Base-by-base conservation (phyloP, 2,888 invertebrate genomes). In the Liopterus haemorrhoidalis region DNA sequence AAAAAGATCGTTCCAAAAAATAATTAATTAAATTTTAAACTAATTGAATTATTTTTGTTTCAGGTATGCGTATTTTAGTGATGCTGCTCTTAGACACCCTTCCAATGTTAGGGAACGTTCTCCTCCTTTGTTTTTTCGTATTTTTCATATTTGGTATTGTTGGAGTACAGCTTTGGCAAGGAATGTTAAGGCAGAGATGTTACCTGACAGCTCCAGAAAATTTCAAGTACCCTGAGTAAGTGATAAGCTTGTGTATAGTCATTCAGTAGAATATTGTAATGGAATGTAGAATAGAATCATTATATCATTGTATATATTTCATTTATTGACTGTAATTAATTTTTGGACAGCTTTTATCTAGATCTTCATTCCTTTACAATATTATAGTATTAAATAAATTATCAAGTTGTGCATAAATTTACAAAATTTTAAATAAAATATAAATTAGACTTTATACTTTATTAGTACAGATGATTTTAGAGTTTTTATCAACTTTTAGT, bases 71-170 rank as follows among this genome's bases (percentile, higher is more conserved):
- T 56, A 97, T 97, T 60, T 75, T 96, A 65, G 99, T 99, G 58
- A 99, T 97, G 93, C 75, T 99, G 48, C 78, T 99, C 38, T 76
- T 99, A 63, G 99, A 99, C 71, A 99, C 99, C 4, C 76, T 99
- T 55, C 99, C 99, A 9, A 99, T 99, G 99, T 74, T 99, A 62
- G 97, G 99, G 54, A 99, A 99, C 71, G 99, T 99, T 39, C 75
- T 99, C 55, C 77, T 99, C 55, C 76, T 99, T 53, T 99, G 99
- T 72, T 99, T 99, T 79, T 99, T 99, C 76, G 99, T 99, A 49
- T 99, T 99, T 81, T 99, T 99, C 78, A 99, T 99, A 68, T 99
- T 99, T 66, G 99, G 99, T 55, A 99, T 99, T 65, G 90, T 99
- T 58, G 99, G 99, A 14, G 99, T 99, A 27, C 99, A 99, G 69